Evolutionary conservation across 2,797 vertebrate genomes (phyloP).

Genomic region (Limnodromus scolopaceus): DNA sequence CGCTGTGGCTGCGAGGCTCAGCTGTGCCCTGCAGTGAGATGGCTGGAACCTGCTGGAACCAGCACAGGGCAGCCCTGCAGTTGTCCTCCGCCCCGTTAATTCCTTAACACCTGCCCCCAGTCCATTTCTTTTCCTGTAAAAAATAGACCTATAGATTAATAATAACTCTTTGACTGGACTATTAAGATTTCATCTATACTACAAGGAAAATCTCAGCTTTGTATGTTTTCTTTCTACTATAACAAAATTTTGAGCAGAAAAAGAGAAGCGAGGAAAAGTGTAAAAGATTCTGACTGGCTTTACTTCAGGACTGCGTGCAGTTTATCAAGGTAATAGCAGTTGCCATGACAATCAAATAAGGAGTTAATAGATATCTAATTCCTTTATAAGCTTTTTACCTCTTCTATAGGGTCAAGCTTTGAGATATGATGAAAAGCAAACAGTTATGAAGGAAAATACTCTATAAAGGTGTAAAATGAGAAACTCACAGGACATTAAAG

Average conservation of each 20-base stretch:
- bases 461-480: neutral
- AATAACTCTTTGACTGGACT: neutral
- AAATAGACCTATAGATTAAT: neutral
- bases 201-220: neutral
- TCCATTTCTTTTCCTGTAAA: neutral
- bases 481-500: neutral
- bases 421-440: neutral
- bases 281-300: neutral
- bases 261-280: neutral
- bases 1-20: too few species aligned
- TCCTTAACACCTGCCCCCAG: neutral
- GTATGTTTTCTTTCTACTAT: neutral
- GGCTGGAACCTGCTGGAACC: neutral
- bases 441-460: neutral
- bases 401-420: neutral
- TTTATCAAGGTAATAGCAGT: neutral
- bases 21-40: fast-evolving
- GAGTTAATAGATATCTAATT: neutral
- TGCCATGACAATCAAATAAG: neutral
- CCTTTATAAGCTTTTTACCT: neutral
- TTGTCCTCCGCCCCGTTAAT: neutral
- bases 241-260: neutral
- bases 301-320: neutral
- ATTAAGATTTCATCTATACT: neutral
- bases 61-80: neutral